Conservation (phyloP, 1,140 invertebrate species). For the Sycobia sp. region DNA sequence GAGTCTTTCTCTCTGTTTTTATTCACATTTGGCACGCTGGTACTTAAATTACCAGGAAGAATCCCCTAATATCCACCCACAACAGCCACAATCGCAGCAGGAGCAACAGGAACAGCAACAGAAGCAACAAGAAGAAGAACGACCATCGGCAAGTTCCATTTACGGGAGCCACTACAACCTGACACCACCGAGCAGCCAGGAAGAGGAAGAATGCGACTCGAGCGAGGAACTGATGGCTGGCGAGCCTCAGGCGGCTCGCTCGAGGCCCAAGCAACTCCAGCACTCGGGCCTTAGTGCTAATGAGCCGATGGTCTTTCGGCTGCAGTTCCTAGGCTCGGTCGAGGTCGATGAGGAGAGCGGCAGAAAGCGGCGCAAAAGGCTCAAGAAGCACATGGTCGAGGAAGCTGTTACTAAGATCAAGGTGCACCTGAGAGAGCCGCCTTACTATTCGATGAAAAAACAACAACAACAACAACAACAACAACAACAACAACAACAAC, state of each 20-base stretch:
- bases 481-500: no score
- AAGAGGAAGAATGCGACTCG: constrained; percentile 60
- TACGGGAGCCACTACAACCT: constrained; percentile 44
- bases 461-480: no score
- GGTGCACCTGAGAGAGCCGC: constrained; percentile 65
- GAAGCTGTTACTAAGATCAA: constrained; percentile 96
- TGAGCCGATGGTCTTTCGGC: constrained; percentile 70
- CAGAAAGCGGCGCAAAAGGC: constrained; percentile 72
- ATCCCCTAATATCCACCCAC: background rate
- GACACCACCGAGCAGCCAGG: constrained; percentile 55
- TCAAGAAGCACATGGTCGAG: constrained; percentile 92
- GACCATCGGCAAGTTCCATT: no score
- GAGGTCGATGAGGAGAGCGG: constrained; percentile 81
- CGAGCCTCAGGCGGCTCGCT: background rate
- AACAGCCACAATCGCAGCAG: background rate
- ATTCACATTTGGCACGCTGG: no score
- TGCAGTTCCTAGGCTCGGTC: constrained; percentile 82
- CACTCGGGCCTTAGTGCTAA: background rate
- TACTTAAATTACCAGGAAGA: constrained; percentile 19
- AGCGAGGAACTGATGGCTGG: constrained; percentile 60
- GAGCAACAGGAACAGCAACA: background rate
- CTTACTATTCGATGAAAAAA: no score
- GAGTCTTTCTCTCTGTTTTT: background rate
- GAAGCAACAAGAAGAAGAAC: background rate
- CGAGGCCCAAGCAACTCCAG: background rate